Base-by-base conservation (phyloP, 2,888 invertebrate genomes). In the Amphipoea lucens region DNA sequence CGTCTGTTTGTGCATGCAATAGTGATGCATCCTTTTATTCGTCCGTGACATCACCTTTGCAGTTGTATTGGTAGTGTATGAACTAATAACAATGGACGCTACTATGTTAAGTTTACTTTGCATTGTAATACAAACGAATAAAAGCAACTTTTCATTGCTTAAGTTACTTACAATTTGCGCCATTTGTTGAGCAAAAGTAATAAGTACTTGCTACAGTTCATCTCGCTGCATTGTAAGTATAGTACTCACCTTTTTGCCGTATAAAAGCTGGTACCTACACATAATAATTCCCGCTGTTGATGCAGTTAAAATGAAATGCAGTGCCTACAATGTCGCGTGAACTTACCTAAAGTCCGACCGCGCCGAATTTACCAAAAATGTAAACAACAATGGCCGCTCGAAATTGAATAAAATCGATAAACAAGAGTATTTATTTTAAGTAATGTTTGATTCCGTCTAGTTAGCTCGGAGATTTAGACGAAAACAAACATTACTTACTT, bases 21-120 rank as follows among this genome's bases (percentile, higher is more conserved):
- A 70, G 62, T 62, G 54, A 45, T 67, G 54, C 36, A 76, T 70
- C 23, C 29, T 54, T 74, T 66, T 74, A 66, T 68, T 74, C 51
- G 68, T 66, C 71, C n/a, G 66, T 79, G 79, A 81, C 71, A 74
- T 87, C 72, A 75, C 45, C 45, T 74, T 65, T 60, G 72, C 48
- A 60, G 62, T 60, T 73, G 29, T 36, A 36, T 29, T 29, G 29
- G 57, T 74, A 81, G 62, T 9, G 17, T 63, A n/a, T 57, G 29
- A 62, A 66, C 62, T 42, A 68, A 73, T 6, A 62, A 65, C 40
- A 63, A 71, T 70, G 9, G 54, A 40, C 6, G 11, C 11, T 60
- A 75, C 23, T 23, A 42, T 20, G 63, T 75, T 3, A 36, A 48
- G 42, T 60, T 80, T 66, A 36, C 81, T 36, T 51, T 54, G 14